Conservation (phyloP, 2,888 invertebrate genomes). For the Andrena chrysosceles region DNA sequence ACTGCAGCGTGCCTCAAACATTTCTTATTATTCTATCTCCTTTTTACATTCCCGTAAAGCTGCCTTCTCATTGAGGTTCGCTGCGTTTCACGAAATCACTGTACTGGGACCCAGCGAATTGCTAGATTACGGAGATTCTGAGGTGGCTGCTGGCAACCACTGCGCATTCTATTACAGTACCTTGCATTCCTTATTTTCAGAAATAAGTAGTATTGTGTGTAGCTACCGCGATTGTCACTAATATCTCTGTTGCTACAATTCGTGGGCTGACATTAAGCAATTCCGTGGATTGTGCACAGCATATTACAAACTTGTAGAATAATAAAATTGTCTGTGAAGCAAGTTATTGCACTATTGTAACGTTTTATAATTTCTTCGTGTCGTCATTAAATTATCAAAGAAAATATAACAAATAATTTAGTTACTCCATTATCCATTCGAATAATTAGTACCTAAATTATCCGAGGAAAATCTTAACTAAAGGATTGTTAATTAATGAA, state of each 20-base stretch:
- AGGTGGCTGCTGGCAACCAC: conserved; percentile 33
- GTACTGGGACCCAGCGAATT: conserved; percentile 34
- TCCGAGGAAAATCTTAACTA: no score
- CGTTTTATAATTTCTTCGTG: no score
- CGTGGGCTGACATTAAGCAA: background rate
- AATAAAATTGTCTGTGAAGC: no score
- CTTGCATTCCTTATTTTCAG: conserved; percentile 39
- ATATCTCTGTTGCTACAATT: conserved; percentile 11
- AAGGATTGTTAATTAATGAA: no score
- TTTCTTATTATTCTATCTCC: background rate
- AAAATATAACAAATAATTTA: no score
- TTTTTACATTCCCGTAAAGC: conserved; percentile 10
- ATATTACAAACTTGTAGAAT: no score
- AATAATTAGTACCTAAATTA: no score
- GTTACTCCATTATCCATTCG: no score
- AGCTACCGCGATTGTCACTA: conserved; percentile 1
- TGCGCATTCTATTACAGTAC: conserved; percentile 37
- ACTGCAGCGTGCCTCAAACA: background rate
- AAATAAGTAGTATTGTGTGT: conserved; percentile 12
- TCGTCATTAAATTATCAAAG: no score
- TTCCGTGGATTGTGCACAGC: background rate
- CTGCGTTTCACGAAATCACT: conserved; percentile 40
- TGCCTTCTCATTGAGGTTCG: conserved; percentile 26
- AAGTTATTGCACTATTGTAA: no score
- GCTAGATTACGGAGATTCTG: conserved; percentile 55